Evolutionary conservation across 2,888 invertebrate species (phyloP), one percentile per base, ranked within the genome.

Genomic region (Rambutsinella grinnellia): DNA sequence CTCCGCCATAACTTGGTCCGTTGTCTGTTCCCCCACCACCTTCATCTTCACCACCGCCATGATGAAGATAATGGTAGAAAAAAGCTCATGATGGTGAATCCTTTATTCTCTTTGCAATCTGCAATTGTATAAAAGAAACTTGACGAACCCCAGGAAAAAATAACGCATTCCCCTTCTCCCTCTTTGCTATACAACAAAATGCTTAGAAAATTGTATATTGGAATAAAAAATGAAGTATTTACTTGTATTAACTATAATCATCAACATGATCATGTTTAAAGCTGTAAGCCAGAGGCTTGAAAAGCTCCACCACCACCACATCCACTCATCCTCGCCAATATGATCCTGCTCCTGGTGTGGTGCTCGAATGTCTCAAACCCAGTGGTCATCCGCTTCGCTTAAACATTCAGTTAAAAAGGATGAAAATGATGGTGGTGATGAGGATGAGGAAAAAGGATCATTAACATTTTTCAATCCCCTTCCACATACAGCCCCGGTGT

Each of bases 341-440:
- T 54, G 27, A 54, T 58, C 66, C n/a, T 56, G 24, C n/a, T 36
- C 19, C n/a, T 62, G 21, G 36, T 62, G 62, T 47, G 62, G 19
- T 62, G 72, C 66, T 72, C 67, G 56, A 74, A 75, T 68, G 75
- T 75, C 75, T 75, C 75, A 75, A 75, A 75, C 75, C 75, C 75
- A 75, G 75, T 74, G 74, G 74, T 74, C 74, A 74, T 74, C 74
- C 74, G 66, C 61, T 74, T 19, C 57, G 54, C 28, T 53, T 61
- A 51, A 17, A 21, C 46, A 8, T 36, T 36, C 36, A 36, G 36
- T 8, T n/a, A 36, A 36, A 36, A 36, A 36, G 36, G 69, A 46
- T 27, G 60, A 53, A 60, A 54, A 62, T 69, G 60, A 53, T 60
- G 70, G 62, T 58, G 58, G n/a, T 62, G 62, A 61, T 70, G 70